These are phyloP conservation scores for Leptodactylus fallax DNA, from an alignment of 2,797 vertebrate genomes.

Conservation along the genomic window DNA sequence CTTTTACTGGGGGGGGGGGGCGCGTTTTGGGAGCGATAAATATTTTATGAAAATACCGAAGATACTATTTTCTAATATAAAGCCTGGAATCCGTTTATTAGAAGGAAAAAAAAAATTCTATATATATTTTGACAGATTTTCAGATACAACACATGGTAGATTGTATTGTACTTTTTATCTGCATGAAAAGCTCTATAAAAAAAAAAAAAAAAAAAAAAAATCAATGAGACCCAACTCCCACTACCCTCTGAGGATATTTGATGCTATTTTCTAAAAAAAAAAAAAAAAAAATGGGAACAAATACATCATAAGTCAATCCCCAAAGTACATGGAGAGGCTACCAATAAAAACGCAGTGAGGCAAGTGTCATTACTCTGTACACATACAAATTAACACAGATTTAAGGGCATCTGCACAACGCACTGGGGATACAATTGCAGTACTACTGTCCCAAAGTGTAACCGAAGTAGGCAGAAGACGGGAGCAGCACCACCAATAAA, in stretches of 20 bases:
- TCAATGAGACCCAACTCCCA: slow-evolving; percentile 9
- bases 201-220: no score
- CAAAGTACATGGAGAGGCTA: background rate
- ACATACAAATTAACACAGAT: background rate
- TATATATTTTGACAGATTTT: background rate
- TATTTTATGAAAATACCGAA: background rate
- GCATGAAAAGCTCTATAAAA: background rate
- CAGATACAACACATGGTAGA: background rate
- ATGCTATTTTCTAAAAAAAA: background rate
- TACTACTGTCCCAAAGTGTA: background rate
- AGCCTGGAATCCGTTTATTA: background rate
- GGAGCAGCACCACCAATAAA: background rate
- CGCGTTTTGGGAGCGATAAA: no score
- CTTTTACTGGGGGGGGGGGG: background rate
- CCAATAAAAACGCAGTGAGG: background rate
- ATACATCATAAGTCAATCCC: slow-evolving; percentile 8
- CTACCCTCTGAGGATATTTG: slow-evolving; percentile 14
- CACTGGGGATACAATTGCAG: background rate
- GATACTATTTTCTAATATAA: background rate
- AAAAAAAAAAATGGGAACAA: background rate
- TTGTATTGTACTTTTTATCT: background rate
- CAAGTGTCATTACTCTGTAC: background rate
- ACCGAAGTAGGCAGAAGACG: background rate
- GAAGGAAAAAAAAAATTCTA: background rate
- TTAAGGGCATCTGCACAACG: background rate